phyloP scores from a whole-genome alignment of 2,113 vertebrate species.

The Craseonycteris thonglongyai region DNA sequence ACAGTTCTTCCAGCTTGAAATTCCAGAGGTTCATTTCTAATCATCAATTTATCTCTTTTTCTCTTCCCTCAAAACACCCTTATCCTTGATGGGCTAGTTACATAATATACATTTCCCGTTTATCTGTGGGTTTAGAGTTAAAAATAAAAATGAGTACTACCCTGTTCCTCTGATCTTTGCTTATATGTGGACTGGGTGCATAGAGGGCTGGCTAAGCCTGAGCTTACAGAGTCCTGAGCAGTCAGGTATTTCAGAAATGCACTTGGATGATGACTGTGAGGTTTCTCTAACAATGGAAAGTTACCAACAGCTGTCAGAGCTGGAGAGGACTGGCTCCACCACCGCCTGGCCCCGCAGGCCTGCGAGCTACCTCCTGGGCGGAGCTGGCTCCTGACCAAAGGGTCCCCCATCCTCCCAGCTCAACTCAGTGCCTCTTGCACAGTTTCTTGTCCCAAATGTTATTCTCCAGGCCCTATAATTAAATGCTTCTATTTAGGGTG shows the following conservation, averaged over 20 bases:
- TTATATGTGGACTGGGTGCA: not conserved
- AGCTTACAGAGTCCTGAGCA: not conserved
- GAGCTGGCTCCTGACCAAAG: not conserved
- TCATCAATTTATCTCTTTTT: not conserved
- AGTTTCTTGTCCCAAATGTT: not conserved
- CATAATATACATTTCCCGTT: not conserved
- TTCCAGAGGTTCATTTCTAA: not conserved
- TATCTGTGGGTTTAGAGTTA: not conserved
- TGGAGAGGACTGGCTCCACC: not conserved
- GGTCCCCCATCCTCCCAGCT: not conserved
- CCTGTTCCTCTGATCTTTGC: not conserved
- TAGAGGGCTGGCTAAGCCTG: not conserved
- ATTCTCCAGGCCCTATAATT: not conserved
- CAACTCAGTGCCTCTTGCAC: not conserved
- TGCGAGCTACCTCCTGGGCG: not conserved
- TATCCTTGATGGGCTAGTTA: not conserved
- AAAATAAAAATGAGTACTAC: not conserved
- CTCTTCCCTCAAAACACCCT: not conserved
- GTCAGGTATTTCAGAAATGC: constrained; percentile 41
- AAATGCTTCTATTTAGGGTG: not conserved
- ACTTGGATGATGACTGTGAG: not conserved
- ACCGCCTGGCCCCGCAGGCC: not conserved
- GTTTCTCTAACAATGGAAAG: not conserved
- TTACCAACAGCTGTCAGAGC: not conserved
- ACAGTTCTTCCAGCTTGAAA: not conserved